Evolutionary conservation across 1,140 invertebrate genomes (phyloP).

Genomic region (Euura saliciscinereae): DNA sequence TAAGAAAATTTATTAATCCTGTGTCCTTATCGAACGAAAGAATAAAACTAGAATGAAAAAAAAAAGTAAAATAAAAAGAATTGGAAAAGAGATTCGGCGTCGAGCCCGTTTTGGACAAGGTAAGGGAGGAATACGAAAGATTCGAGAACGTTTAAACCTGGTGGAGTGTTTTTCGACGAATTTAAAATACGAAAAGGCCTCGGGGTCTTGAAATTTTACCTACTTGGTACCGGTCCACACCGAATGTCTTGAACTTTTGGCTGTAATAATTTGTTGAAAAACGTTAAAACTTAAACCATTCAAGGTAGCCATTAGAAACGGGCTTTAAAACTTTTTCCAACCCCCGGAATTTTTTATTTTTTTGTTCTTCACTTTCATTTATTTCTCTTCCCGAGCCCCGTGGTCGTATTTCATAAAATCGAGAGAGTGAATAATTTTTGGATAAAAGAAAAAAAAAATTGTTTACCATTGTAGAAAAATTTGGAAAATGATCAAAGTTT

Average conservation of each 20-base stretch:
- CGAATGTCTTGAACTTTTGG: background rate
- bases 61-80: constrained; percentile 1
- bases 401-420: no score
- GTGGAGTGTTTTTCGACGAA: background rate
- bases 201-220: background rate
- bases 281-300: constrained; percentile 7
- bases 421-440: no score
- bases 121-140: background rate
- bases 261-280: constrained; percentile 1
- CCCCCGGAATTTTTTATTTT: background rate
- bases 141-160: background rate
- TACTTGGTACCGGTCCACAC: background rate
- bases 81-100: background rate
- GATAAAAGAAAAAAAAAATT: no score
- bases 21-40: no score
- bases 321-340: background rate
- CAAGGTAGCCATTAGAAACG: background rate
- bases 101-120: background rate
- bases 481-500: no score
- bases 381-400: background rate
- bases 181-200: background rate
- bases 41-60: no score
- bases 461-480: no score
- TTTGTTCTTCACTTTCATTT: background rate
- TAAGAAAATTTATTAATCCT: no score